Percentiles rank a stretch among this genome's conserved stretches.
These are phyloP conservation scores for Pempheris klunzingeri DNA, from an alignment of 2,797 vertebrate genomes.

Conservation along the genomic window DNA sequence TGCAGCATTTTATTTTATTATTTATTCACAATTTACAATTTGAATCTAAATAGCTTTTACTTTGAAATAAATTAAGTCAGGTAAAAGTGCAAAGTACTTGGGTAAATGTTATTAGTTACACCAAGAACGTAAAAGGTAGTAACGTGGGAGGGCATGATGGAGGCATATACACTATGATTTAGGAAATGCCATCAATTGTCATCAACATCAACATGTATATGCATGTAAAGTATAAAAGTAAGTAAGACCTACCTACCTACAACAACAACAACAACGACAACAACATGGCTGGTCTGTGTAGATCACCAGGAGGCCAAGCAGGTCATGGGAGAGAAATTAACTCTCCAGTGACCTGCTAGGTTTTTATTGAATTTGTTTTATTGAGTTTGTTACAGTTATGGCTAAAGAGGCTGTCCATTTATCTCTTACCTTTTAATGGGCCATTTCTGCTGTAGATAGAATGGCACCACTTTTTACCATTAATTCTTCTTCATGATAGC, in stretches of 20 bases:
- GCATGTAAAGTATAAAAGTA: not conserved
- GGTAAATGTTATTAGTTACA: not conserved
- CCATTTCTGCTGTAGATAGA: not conserved
- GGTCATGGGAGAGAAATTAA: too few species aligned
- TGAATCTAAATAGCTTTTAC: not conserved
- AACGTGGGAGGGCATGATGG: too few species aligned
- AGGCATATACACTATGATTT: not conserved
- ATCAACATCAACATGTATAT: not conserved
- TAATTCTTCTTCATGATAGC: not conserved
- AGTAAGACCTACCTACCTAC: too few species aligned
- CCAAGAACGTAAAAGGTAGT: not conserved
- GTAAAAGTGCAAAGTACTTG: not conserved
- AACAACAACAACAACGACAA: too few species aligned
- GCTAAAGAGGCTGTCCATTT: slow-evolving; percentile 1
- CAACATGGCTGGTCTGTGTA: not conserved
- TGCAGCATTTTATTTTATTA: too few species aligned
- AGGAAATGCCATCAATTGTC: not conserved
- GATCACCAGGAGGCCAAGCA: not conserved
- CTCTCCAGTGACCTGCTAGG: not conserved
- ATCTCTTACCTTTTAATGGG: not conserved
- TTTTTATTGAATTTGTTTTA: not conserved
- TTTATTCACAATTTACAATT: too few species aligned
- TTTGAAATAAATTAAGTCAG: not conserved
- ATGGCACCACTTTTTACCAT: not conserved
- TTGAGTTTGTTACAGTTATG: not conserved